Percentiles rank a stretch among this genome's conserved stretches.
Evolutionary conservation across 2,113 vertebrate species (phyloP).

Genomic region (Peromyscus leucopus): DNA sequence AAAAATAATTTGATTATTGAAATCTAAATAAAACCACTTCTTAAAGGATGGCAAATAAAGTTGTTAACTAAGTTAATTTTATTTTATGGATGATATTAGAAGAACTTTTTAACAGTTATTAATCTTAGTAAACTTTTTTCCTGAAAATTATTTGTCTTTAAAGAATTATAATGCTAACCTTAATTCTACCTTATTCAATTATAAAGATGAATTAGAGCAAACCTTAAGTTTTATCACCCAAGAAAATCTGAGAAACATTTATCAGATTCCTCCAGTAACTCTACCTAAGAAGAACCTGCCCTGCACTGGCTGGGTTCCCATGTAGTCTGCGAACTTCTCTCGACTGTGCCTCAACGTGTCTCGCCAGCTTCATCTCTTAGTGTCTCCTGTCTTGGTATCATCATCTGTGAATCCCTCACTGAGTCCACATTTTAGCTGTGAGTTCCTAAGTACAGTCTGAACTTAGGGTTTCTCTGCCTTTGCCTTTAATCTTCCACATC

Average conservation of each 20-base stretch:
- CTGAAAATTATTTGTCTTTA: constrained; percentile 55
- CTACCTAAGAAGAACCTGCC: not conserved
- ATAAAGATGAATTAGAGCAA: constrained; percentile 44
- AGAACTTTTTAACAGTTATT: constrained; percentile 28
- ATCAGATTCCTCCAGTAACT: not conserved
- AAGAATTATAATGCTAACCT: constrained; percentile 55
- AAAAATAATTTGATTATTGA: constrained; percentile 2
- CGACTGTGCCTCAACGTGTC: not conserved
- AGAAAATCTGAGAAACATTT: not conserved
- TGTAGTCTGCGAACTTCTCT: not conserved
- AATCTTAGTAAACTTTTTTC: constrained; percentile 11
- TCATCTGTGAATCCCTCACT: not conserved
- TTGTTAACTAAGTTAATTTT: not conserved
- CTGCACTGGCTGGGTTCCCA: not conserved
- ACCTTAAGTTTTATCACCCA: not conserved
- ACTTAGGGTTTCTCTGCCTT: not conserved
- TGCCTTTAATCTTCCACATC: constrained; percentile 5
- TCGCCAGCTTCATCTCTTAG: not conserved
- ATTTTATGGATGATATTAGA: constrained; percentile 10
- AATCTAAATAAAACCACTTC: not conserved
- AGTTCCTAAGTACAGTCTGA: not conserved
- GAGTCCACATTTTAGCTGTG: not conserved
- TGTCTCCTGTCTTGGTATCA: not conserved
- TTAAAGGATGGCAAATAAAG: constrained; percentile 37
- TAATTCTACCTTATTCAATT: constrained; percentile 2